Evolutionary conservation across 1,140 invertebrate genomes (phyloP), one percentile per base, ranked within the genome.

Genomic region (Onthophagus taurus): DNA sequence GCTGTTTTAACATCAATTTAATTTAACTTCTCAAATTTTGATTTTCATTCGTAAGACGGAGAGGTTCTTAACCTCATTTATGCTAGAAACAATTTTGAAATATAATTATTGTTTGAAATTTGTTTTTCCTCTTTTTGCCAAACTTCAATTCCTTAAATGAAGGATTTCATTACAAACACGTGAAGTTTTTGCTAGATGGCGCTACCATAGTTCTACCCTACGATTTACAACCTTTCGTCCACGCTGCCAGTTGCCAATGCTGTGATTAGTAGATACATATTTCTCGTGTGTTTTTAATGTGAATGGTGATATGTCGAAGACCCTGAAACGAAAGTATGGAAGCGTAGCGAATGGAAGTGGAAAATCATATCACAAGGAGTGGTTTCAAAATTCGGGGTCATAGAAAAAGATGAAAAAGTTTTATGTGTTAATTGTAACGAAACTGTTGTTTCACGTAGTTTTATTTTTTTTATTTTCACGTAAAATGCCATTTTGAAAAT

Each of bases 361-460:
- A 26, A 26, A n/a, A 26, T 26, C 24, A n/a, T 26, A 26, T 26
- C 24, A 26, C n/a, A n/a, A 26, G n/a, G 24, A 26, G 24, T 26
- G 24, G 24, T 26, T 26, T 26, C 24, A 26, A 26, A 26, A 26
- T 26, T 26, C 24, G 24, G 24, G 24, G 24, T 26, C n/a, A 26
- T 26, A 26, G 24, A 26, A 26, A 26, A 26, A 26, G 24, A 26
- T 26, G 24, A 26, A 26, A 26, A 26, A n/a, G 24, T 26, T 7
- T 26, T 26, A 26, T 26, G 24, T 26, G 24, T 26, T 26, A 26
- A 26, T 26, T 26, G 24, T 26, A 26, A 26, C 24, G 24, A 26
- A 26, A 26, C 24, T 26, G 24, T 26, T 26, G 24, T 26, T 26
- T 26, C 24, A n/a, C 24, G 24, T 26, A 26, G 24, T n/a, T 26